These are phyloP conservation scores for Catalaphyllia jardinei DNA, from an alignment of 64 coral and sea anemone genomes.

Conservation along the genomic window DNA sequence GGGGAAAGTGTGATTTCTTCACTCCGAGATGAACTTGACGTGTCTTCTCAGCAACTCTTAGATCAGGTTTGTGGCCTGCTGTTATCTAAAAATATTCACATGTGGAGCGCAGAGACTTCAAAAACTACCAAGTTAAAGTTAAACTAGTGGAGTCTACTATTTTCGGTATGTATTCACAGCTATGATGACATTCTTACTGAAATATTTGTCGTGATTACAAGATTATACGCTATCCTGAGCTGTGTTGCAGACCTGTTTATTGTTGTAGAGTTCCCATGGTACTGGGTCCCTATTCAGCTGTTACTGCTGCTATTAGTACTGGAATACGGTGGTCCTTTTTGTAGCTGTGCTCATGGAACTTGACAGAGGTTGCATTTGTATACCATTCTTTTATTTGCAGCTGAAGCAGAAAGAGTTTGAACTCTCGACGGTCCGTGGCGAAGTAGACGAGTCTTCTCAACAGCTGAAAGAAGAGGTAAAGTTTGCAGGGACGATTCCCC, in stretches of 20 bases:
- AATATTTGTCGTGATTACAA: slow-evolving; percentile 30
- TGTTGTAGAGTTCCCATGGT: background rate
- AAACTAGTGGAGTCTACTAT: background rate
- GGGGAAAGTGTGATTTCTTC: slow-evolving; percentile 27
- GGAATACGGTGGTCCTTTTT: too few relatives aligned
- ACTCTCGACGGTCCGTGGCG: slow-evolving; percentile 33
- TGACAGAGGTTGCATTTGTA: background rate
- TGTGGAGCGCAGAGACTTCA: too few relatives aligned
- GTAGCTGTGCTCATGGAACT: too few relatives aligned
- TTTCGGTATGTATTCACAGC: background rate
- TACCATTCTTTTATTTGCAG: slow-evolving; percentile 7
- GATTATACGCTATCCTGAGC: slow-evolving; percentile 50
- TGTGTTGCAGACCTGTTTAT: background rate
- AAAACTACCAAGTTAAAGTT: too few relatives aligned
- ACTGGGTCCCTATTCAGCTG: too few relatives aligned
- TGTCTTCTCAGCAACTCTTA: slow-evolving; percentile 2
- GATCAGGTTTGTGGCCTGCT: slow-evolving; percentile 13
- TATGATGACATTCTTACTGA: background rate
- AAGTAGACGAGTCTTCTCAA: slow-evolving; percentile 23
- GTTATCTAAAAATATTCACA: background rate
- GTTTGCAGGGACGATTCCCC: background rate
- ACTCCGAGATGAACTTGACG: slow-evolving; percentile 22
- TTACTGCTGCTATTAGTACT: too few relatives aligned
- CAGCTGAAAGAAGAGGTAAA: slow-evolving; percentile 14
- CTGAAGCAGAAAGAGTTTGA: slow-evolving; percentile 66